Conservation (phyloP, 2,113 vertebrate genomes). For the Sclerurus mexicanus region DNA sequence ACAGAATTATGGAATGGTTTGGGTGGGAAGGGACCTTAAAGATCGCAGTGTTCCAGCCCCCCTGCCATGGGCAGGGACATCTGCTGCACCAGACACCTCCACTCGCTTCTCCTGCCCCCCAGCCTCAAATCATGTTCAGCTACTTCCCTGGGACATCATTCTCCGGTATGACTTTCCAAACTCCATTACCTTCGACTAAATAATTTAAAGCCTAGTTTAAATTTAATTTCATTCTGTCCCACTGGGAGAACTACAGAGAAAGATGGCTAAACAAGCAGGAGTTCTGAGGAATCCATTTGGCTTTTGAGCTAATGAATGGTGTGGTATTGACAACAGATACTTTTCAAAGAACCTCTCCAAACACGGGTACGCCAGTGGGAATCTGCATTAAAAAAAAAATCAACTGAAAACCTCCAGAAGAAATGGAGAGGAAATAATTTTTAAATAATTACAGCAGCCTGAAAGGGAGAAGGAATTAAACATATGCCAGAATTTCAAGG, state of each 20-base stretch:
- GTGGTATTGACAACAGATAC: not conserved
- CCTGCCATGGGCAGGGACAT: not conserved
- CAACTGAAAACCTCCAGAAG: not conserved
- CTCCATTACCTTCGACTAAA: constrained; percentile 8
- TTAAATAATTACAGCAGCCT: not conserved
- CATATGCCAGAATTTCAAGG: not conserved
- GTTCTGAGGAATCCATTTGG: not conserved
- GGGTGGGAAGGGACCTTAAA: not conserved
- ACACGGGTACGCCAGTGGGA: not conserved
- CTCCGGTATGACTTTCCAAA: not conserved
- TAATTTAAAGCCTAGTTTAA: constrained; percentile 26
- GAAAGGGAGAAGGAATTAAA: not conserved
- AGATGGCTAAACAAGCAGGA: not conserved
- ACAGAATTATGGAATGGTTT: not conserved
- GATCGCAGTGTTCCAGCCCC: not conserved
- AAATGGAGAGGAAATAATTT: not conserved
- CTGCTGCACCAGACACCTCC: accelerated
- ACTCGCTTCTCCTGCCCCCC: not conserved
- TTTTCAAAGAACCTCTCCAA: not conserved
- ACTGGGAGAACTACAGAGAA: not conserved
- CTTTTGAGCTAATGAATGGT: not conserved
- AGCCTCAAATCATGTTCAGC: not conserved
- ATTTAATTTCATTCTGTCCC: not conserved
- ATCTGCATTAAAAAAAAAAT: not conserved
- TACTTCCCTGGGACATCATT: not conserved